Evolutionary conservation across 2,113 vertebrate genomes (phyloP), one percentile per base, ranked within the genome.

Genomic region (Apodemus sylvaticus): DNA sequence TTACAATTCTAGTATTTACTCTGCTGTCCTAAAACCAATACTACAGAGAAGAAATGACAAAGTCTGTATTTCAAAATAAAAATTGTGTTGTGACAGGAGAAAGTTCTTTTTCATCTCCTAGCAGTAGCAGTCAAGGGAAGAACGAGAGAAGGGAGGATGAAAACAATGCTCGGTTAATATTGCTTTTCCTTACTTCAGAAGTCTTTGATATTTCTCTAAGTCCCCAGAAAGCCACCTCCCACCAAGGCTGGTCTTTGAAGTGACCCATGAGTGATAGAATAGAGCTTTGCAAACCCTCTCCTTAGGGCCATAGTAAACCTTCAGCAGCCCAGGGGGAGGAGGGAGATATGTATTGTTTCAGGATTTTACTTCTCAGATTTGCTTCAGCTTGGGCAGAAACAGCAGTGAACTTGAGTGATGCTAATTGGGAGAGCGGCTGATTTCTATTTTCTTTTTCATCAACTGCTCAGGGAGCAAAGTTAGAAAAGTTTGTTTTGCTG

Each of bases 401-500:
- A 76, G 58, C 86, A 88, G 60, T 88, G 88, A 89, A 73, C 26
- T 39, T 94, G 96, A 97, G 89, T 82, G 64, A 96, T 97, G 95
- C 74, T 97, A 87, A 97, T 48, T 93, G 78, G 94, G n/a, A 91
- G 39, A 48, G 86, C 82, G 89, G 81, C 55, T 4, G 90, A 34
- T 83, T 96, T 94, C 96, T 97, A 31, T 86, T 74, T 42, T 45
- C 14, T 93, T 93, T 89, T 94, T 64, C 86, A 89, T 92, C 92
- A 83, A 74, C 83, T 42, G 48, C 34, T 48, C 68, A 45, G 86
- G 88, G 93, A 97, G 7, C 66, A 87, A 94, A 83, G 91, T 79
- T 90, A 45, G 71, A 93, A 88, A n/a, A 93, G 26, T 94, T 98
- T 77, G 45, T 95, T 97, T 97, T 53, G 88, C 76, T 94, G 97